Evolutionary conservation across 2,113 vertebrate genomes (phyloP), one percentile per base, ranked within the genome.

Genomic region (Lipophrys pholis): DNA sequence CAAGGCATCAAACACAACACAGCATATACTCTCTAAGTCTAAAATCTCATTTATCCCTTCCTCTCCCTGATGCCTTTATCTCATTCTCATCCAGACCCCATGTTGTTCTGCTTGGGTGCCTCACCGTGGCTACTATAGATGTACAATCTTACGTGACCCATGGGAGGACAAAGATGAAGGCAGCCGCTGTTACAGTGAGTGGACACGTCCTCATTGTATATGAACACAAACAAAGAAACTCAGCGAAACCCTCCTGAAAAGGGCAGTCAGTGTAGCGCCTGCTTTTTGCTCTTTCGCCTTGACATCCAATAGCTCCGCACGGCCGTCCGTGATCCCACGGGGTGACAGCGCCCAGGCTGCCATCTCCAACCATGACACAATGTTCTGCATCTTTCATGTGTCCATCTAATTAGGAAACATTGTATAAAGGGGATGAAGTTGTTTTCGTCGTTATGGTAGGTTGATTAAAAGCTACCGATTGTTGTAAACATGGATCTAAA

Each of bases 1-100:
- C 91, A 87, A 81, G 65, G 71, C 80, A 79, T 81, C 79, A 83
- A 76, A 76, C 55, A 73, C 73, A 77, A 80, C 73, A 76, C 61
- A 76, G 74, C 59, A 56, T 69, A 84, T 80, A 73, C 81, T 81
- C 60, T 76, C 59, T 55, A 52, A 69, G 59, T 62, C 62, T 74
- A 59, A 76, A 83, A 59, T 77, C 64, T 80, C 52, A 79, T 77
- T 81, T 62, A 74, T 67, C 53, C 30, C 49, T 50, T 66, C 49
- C 60, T 63, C 10, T 69, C 60, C 55, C 21, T 54, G 81, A 87
- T 80, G 67, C 55, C 58, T 78, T 75, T 51, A 82, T 79, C 60
- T 78, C 72, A 50, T 57, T 72, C 72, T 62, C 74, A 66, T 79
- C 52, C 80, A 85, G 73, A 51, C 57, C 46, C 48, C 40, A 11